These are phyloP conservation scores for Podotricha telesiphe DNA, from an alignment of 2,888 invertebrate species.

Conservation along the genomic window DNA sequence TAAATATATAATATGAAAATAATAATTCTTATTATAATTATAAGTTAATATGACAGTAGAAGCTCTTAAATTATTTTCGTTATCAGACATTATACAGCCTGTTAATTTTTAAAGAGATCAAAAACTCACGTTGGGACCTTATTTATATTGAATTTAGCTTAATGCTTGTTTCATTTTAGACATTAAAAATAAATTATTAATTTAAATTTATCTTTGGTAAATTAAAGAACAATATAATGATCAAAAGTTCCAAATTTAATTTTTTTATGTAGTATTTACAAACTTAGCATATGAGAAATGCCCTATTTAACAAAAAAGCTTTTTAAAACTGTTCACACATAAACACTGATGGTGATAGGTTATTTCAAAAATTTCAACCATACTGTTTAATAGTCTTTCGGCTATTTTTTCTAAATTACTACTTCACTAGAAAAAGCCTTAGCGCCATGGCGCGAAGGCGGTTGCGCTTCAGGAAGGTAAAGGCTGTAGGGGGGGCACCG, in stretches of 20 bases:
- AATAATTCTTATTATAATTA: neutral
- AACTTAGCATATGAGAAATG: neutral
- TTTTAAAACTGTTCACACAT: neutral
- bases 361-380: neutral
- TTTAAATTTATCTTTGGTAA: constrained; percentile 24
- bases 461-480: constrained; percentile 76
- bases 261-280: neutral
- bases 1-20: constrained; percentile 10
- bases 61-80: constrained; percentile 18
- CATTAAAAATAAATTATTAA: constrained; percentile 20
- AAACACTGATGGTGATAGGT: neutral
- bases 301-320: neutral
- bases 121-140: constrained; percentile 34
- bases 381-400: constrained; percentile 3
- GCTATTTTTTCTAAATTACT: neutral
- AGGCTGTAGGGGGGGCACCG: constrained; percentile 71
- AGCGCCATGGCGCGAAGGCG: constrained; percentile 81
- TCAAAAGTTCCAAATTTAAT: neutral
- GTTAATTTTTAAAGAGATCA: constrained; percentile 45
- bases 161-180: constrained; percentile 17
- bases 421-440: constrained; percentile 54
- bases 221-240: neutral
- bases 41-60: constrained; percentile 6
- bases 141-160: constrained; percentile 21
- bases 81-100: constrained; percentile 26